Percentiles rank a stretch among this genome's conserved stretches.
Conservation (phyloP, 2,888 invertebrate genomes). For the Stomorhina lunata region DNA sequence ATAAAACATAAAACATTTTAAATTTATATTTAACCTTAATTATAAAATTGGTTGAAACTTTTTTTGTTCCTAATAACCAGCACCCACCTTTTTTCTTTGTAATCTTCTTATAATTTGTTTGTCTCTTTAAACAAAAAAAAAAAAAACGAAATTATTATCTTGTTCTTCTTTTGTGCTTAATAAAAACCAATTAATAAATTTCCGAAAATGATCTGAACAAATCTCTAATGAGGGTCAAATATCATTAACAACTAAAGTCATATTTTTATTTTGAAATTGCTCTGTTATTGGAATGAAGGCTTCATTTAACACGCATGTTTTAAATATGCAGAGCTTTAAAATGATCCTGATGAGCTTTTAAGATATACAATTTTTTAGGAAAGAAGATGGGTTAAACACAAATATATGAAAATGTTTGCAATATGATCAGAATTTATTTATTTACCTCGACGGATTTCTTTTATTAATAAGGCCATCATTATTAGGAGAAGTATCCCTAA, state of each 20-base stretch:
- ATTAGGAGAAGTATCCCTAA: no score
- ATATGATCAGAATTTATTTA: not conserved
- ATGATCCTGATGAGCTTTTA: not conserved
- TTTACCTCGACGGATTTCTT: no score
- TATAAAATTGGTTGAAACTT: no score
- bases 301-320: not conserved
- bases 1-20: no score
- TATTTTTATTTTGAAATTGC: not conserved
- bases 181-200: conserved; percentile 66
- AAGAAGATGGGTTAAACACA: not conserved
- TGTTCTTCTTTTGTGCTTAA: conserved; percentile 53
- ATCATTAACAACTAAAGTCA: conserved; percentile 50
- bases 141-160: conserved; percentile 65
- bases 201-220: conserved; percentile 63
- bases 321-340: not conserved
- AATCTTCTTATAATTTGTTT: conserved; percentile 67
- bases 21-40: no score
- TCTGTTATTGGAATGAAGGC: not conserved
- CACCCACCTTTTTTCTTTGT: conserved; percentile 47
- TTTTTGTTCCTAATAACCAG: no score
- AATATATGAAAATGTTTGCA: not conserved
- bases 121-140: conserved; percentile 66
- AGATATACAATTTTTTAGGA: not conserved
- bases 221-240: conserved; percentile 74
- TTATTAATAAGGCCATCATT: not conserved